A percentile compares a stretch with the other conserved stretches of the same genome.
These are phyloP conservation scores for Lordiphosa collinella DNA, from an alignment of 1,140 invertebrate species.

Conservation along the genomic window DNA sequence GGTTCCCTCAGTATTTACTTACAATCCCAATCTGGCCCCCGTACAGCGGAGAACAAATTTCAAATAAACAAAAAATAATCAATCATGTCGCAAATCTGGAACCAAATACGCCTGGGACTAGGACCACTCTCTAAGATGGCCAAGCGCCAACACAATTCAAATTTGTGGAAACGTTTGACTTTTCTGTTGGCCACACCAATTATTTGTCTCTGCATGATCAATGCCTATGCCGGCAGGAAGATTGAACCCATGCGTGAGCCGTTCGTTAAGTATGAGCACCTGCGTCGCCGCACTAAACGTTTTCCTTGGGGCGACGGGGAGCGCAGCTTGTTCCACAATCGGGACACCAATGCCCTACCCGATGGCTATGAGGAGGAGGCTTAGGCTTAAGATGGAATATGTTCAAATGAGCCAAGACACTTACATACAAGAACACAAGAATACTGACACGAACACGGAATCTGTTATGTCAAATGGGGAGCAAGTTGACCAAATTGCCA, in stretches of 20 bases:
- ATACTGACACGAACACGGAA: too few species aligned
- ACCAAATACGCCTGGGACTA: conserved; percentile 2
- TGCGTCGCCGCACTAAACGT: conserved; percentile 85
- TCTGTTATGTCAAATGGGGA: too few species aligned
- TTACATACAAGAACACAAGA: neutral
- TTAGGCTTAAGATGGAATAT: too few species aligned
- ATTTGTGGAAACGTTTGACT: conserved; percentile 84
- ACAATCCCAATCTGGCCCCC: neutral
- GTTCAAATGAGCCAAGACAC: neutral
- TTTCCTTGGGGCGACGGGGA: conserved; percentile 95
- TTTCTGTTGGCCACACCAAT: conserved; percentile 86
- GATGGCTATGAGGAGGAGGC: conserved; percentile 85
- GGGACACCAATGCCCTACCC: conserved; percentile 87
- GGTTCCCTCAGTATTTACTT: neutral
- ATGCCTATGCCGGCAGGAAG: conserved; percentile 83
- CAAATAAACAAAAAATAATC: too few species aligned
- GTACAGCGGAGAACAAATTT: too few species aligned
- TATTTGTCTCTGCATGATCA: conserved; percentile 84
- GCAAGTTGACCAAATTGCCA: too few species aligned
- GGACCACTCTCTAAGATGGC: neutral
- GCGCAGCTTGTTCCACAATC: conserved; percentile 87
- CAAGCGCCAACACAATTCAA: neutral
- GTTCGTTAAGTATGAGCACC: conserved; percentile 86
- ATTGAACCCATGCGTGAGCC: conserved; percentile 79
- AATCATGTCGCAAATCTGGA: conserved; percentile 30